phyloP scores from a whole-genome alignment of 2,888 invertebrate species.

The Ichneumoninae sp. region DNA sequence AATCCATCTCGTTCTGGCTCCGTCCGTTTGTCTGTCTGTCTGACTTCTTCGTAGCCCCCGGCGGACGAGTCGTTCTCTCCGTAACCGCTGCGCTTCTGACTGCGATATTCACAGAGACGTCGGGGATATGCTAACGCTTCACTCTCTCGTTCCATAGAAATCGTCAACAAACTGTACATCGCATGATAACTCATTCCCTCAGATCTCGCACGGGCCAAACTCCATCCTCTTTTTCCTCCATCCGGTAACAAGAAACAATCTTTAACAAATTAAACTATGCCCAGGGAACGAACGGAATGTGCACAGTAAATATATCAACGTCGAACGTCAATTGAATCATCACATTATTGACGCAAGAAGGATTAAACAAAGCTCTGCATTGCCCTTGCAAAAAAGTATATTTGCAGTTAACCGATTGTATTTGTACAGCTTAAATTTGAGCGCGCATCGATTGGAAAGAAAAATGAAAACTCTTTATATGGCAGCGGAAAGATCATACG shows the following conservation, averaged over 20 bases:
- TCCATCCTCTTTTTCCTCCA: conserved; percentile 15
- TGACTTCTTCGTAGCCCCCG: conserved; percentile 54
- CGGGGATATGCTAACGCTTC: conserved; percentile 66
- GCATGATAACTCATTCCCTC: conserved; percentile 81
- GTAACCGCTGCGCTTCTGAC: conserved; percentile 60
- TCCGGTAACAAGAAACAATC: conserved; percentile 23
- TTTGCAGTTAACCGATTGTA: neutral
- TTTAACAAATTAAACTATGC: conserved; percentile 14
- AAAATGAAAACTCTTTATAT: neutral
- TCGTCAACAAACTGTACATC: conserved; percentile 74
- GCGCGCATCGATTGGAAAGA: neutral
- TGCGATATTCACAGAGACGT: conserved; percentile 81
- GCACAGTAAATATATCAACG: conserved; percentile 20
- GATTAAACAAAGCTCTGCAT: neutral
- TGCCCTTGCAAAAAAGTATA: neutral
- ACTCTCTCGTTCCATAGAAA: conserved; percentile 70
- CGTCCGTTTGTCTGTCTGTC: conserved; percentile 54
- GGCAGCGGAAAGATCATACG: neutral
- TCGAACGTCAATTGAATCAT: conserved; percentile 3
- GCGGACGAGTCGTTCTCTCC: conserved; percentile 54
- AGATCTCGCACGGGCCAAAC: conserved; percentile 73
- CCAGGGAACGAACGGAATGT: neutral
- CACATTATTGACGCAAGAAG: neutral
- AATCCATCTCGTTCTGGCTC: conserved; percentile 58
- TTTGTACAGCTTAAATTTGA: neutral